These are phyloP conservation scores for Drosophila macrospina DNA, from an alignment of 2,888 invertebrate genomes.

Conservation along the genomic window DNA sequence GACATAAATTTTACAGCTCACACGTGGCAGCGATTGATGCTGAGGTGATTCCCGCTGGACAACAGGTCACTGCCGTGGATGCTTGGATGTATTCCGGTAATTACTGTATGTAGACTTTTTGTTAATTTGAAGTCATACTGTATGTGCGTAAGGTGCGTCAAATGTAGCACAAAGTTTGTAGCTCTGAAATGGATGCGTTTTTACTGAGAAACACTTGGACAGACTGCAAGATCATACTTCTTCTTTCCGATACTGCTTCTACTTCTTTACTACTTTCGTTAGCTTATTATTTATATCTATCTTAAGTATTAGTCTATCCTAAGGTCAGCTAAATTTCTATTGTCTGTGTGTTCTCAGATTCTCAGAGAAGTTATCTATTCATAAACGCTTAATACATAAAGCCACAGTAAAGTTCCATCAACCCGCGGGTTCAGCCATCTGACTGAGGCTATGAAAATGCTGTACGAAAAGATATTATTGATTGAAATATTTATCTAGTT, in stretches of 20 bases:
- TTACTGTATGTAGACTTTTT: slow-evolving; percentile 10
- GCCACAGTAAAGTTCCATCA: no score
- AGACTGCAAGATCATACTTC: no score
- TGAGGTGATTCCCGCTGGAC: slow-evolving; percentile 51
- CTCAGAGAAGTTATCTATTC: no score
- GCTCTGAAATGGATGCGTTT: not conserved
- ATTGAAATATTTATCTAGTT: not conserved
- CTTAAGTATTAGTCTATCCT: no score
- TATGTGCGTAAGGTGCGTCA: not conserved
- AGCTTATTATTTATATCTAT: no score
- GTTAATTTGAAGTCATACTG: not conserved
- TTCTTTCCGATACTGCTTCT: no score
- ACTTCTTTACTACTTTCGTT: no score
- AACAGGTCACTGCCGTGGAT: slow-evolving; percentile 29
- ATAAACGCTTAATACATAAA: no score
- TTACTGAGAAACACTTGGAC: not conserved
- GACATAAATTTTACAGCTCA: slow-evolving; percentile 69
- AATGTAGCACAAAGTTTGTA: not conserved
- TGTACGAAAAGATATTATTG: not conserved
- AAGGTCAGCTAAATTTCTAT: no score
- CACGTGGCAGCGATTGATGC: slow-evolving; percentile 63
- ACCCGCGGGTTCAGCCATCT: no score
- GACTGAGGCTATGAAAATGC: no score
- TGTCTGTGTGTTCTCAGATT: no score
- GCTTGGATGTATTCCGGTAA: not conserved